phyloP scores from a whole-genome alignment of 2,888 invertebrate species.

The Serrognathus titanus region DNA sequence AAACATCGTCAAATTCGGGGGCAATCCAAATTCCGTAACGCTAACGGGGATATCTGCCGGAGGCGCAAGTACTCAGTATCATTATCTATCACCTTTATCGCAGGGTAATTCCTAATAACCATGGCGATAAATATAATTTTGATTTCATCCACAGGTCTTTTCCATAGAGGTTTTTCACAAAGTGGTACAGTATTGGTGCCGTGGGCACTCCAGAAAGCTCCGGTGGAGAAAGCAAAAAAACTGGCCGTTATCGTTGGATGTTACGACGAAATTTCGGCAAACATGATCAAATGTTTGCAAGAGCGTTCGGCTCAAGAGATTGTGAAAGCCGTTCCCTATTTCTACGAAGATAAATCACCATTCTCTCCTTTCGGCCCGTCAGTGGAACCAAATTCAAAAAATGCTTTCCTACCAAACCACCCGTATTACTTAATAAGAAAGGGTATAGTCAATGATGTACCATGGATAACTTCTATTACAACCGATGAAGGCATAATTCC shows the following conservation, averaged over 20 bases:
- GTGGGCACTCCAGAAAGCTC: slow-evolving; percentile 51
- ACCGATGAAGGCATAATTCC: slow-evolving; percentile 70
- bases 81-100: slow-evolving; percentile 61
- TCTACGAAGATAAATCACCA: slow-evolving; percentile 36
- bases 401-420: slow-evolving; percentile 57
- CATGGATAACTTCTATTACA: slow-evolving; percentile 63
- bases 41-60: slow-evolving; percentile 67
- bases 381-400: too few species aligned
- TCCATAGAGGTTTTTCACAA: slow-evolving; percentile 59
- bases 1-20: slow-evolving; percentile 65
- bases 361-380: slow-evolving; percentile 56
- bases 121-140: too few species aligned
- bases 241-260: slow-evolving; percentile 61
- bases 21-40: slow-evolving; percentile 62
- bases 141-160: slow-evolving; percentile 45
- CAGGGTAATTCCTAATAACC: slow-evolving; percentile 37
- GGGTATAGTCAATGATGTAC: slow-evolving; percentile 59
- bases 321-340: slow-evolving; percentile 47
- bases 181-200: slow-evolving; percentile 65
- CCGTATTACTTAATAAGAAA: slow-evolving; percentile 58
- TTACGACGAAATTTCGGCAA: slow-evolving; percentile 49
- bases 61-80: slow-evolving; percentile 67
- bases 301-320: slow-evolving; percentile 56
- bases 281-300: slow-evolving; percentile 62
- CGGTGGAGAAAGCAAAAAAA: slow-evolving; percentile 56